These are phyloP conservation scores for Pyrrhosoma nymphula DNA, from an alignment of 2,888 invertebrate genomes.

Conservation along the genomic window DNA sequence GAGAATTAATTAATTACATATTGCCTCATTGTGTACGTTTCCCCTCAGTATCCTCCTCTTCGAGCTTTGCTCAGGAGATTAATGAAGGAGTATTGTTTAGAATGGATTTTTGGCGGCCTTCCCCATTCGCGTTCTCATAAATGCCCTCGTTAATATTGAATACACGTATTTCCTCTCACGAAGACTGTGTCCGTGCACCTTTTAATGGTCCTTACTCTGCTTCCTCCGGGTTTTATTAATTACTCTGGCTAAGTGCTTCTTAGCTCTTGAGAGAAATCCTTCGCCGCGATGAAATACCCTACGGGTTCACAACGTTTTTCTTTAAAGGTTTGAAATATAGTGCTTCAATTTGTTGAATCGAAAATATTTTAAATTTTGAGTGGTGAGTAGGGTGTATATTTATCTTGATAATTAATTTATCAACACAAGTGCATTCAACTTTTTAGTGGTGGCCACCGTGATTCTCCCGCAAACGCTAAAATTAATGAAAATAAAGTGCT, in stretches of 20 bases:
- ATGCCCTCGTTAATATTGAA: conserved; percentile 9
- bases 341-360: too few relatives aligned
- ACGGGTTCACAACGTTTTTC: background rate
- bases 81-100: conserved; percentile 30
- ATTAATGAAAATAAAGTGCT: too few relatives aligned
- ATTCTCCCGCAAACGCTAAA: too few relatives aligned
- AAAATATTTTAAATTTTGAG: too few relatives aligned
- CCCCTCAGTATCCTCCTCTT: background rate
- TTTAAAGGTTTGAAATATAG: too few relatives aligned
- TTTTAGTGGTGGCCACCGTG: too few relatives aligned
- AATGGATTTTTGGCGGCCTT: conserved; percentile 32
- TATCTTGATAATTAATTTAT: too few relatives aligned
- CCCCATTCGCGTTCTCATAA: background rate
- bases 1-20: conserved; percentile 62
- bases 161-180: conserved; percentile 26
- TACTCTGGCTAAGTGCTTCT: background rate
- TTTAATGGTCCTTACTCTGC: background rate
- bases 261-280: background rate
- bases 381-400: too few relatives aligned
- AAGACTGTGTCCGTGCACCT: background rate
- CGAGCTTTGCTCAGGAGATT: conserved; percentile 27
- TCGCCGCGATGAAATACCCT: background rate
- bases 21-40: conserved; percentile 48
- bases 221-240: background rate
- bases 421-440: too few relatives aligned